Evolutionary conservation across 2,888 invertebrate species (phyloP).

Genomic region (Noctua comes): DNA sequence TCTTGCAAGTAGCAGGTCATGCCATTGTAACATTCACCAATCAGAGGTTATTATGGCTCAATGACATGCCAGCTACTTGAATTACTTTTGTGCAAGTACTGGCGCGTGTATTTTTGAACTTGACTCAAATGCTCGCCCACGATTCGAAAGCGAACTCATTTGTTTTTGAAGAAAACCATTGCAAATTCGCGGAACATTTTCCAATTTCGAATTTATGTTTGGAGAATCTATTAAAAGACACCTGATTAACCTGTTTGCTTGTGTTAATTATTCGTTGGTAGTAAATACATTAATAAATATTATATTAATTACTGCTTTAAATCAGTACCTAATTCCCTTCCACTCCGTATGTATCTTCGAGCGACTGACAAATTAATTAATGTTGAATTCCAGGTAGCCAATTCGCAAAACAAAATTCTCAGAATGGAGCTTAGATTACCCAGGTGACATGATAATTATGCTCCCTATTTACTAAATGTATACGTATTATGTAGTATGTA

Average conservation of each 20-base stretch:
- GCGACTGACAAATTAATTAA: background rate
- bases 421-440: background rate
- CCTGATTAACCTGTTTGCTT: background rate
- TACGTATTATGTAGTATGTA: too few relatives aligned
- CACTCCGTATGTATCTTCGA: background rate
- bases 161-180: background rate
- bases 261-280: background rate
- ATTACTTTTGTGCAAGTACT: background rate
- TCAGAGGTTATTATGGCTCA: background rate
- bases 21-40: too few relatives aligned
- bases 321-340: background rate
- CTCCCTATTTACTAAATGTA: background rate
- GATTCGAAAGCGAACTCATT: background rate
- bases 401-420: background rate
- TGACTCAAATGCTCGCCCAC: background rate
- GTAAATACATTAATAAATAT: background rate
- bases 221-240: background rate
- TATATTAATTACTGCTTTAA: conserved; percentile 11
- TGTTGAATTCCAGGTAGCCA: background rate
- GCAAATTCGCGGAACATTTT: background rate
- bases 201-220: background rate
- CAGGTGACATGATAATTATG: background rate
- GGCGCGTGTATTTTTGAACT: background rate
- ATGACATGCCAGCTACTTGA: background rate
- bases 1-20: too few relatives aligned